Conservation (phyloP, 2,797 vertebrate species). For the Atherinosoma microstoma region DNA sequence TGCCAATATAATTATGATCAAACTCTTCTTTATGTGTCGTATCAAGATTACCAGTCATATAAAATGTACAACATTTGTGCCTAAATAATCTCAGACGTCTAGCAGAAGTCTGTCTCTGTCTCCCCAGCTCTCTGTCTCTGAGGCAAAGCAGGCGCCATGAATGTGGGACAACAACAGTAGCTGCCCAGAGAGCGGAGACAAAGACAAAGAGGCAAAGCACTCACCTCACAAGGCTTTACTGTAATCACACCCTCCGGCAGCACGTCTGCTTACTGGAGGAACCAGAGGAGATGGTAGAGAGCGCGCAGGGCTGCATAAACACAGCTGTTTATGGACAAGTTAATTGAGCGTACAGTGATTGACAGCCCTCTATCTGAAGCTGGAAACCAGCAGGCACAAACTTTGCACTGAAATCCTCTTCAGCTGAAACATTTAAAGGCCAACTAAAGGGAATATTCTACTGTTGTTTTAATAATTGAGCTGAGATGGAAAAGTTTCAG, state of each 20-base stretch:
- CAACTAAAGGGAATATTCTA: slow-evolving; percentile 31
- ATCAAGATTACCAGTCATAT: slow-evolving; percentile 5
- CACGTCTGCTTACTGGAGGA: slow-evolving; percentile 32
- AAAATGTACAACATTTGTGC: slow-evolving; percentile 12
- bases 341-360: slow-evolving; percentile 45
- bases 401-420: slow-evolving; percentile 3
- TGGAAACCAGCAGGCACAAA: slow-evolving; percentile 17
- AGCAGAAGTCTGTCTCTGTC: slow-evolving; percentile 35
- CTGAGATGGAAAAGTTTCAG: slow-evolving; percentile 61
- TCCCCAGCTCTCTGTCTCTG: slow-evolving; percentile 45
- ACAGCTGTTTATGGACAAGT: slow-evolving; percentile 42
- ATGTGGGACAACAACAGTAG: slow-evolving; percentile 50
- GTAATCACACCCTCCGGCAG: slow-evolving; percentile 60
- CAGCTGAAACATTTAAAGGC: slow-evolving; percentile 32
- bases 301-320: slow-evolving; percentile 18
- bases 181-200: slow-evolving; percentile 54
- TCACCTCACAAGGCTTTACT: slow-evolving; percentile 64
- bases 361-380: slow-evolving; percentile 47
- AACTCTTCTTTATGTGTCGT: not conserved
- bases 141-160: slow-evolving; percentile 57
- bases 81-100: slow-evolving; percentile 16
- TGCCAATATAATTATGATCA: slow-evolving; percentile 4
- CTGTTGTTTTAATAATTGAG: slow-evolving; percentile 68
- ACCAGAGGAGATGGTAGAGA: slow-evolving; percentile 5
- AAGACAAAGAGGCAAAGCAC: slow-evolving; percentile 50